Conservation (phyloP, 1,140 invertebrate genomes). For the Achroia grisella region DNA sequence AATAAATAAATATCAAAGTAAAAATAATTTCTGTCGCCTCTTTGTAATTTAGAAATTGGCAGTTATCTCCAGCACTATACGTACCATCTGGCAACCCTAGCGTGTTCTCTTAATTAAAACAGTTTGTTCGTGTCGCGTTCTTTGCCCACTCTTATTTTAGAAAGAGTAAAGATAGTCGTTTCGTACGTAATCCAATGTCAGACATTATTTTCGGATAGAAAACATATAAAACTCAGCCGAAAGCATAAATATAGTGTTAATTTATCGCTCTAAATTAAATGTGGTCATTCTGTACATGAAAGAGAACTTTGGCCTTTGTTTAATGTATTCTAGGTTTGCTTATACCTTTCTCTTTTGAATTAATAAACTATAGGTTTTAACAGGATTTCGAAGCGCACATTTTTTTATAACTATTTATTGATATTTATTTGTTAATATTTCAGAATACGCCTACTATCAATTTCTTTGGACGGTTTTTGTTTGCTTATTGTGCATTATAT, state of each 20-base stretch:
- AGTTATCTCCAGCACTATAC: neutral
- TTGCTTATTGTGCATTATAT: no score
- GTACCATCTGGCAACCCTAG: neutral
- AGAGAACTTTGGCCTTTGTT: no score
- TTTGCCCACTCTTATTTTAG: constrained; percentile 15
- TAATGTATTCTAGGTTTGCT: no score
- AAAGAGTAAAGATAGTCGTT: constrained; percentile 20
- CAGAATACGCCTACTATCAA: no score
- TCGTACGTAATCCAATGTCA: constrained; percentile 20
- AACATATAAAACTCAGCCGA: constrained; percentile 10
- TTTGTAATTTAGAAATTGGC: neutral
- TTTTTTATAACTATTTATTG: no score
- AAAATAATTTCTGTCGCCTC: no score
- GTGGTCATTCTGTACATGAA: neutral
- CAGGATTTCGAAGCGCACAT: no score
- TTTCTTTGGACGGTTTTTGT: no score
- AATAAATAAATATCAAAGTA: no score
- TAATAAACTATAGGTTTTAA: no score
- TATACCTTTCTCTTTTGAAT: no score
- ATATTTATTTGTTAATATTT: no score
- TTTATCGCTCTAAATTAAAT: constrained; percentile 4
- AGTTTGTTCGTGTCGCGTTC: neutral
- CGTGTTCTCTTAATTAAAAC: constrained; percentile 1
- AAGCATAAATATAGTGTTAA: constrained; percentile 3
- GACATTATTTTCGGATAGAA: constrained; percentile 24